These are phyloP conservation scores for Elgonia sp. DNA, from an alignment of 2,888 invertebrate species.

Conservation along the genomic window DNA sequence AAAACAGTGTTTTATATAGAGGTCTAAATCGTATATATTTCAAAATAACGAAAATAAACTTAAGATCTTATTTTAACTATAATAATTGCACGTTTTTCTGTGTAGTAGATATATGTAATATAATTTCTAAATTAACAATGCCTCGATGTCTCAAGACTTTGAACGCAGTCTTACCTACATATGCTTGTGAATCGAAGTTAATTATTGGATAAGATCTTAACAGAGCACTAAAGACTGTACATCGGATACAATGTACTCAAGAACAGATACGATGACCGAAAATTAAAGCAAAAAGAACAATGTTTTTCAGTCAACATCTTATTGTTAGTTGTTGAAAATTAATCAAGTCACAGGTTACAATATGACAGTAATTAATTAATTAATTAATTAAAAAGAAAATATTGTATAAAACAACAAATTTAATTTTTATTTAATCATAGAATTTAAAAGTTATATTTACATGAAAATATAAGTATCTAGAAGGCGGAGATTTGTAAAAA, in stretches of 20 bases:
- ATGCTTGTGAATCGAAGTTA: constrained; percentile 83
- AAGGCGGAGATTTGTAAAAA: no score
- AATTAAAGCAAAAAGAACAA: constrained; percentile 23
- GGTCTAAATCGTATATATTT: no score
- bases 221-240: constrained; percentile 74
- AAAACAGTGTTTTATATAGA: no score
- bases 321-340: background rate
- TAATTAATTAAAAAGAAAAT: no score
- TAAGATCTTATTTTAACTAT: no score
- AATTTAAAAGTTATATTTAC: no score
- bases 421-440: no score
- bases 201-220: constrained; percentile 83
- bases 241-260: constrained; percentile 65
- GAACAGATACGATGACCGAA: constrained; percentile 41
- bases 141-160: constrained; percentile 24
- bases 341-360: constrained; percentile 10
- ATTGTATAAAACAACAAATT: background rate
- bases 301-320: constrained; percentile 21
- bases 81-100: no score
- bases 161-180: constrained; percentile 80
- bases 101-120: no score
- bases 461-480: no score
- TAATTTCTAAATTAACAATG: background rate
- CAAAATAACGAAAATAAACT: no score
- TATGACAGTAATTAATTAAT: constrained; percentile 9